Evolutionary conservation across 2,888 invertebrate species (phyloP), one percentile per base, ranked within the genome.

Genomic region (Pristionchus maxplancki): DNA sequence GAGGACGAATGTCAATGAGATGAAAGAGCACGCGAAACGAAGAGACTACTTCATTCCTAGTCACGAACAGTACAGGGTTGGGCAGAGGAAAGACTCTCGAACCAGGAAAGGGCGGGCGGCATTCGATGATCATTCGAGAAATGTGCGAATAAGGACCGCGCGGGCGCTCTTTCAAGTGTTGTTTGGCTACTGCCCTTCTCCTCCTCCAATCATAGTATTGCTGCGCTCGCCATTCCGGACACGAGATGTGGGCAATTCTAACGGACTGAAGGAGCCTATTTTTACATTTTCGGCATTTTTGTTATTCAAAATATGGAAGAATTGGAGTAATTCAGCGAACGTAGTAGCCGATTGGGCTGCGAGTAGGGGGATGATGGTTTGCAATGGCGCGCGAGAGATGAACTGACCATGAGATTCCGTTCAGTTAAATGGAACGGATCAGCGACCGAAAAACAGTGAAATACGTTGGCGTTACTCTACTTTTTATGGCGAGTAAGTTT

Each of bases 81-180:
- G 24, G 24, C 53, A 58, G 53, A 64, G 64, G 64, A 34, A 31
- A 67, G 20, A 24, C 71, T 71, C 71, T 71, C 71, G 37, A 71
- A 71, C 34, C 37, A 34, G 37, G 71, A 37, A 34, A 71, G 37
- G 37, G 24, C n/a, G 58, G 9, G 58, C 20, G 20, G 48, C 50
- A 50, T 50, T 50, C 50, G n/a, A 58, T 58, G 58, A 58, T 24
- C n/a, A 58, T 58, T 58, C 58, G 58, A 58, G 71, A 71, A 71
- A 71, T 24, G 20, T 20, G 53, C 2, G 71, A 67, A 15, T 5
- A 37, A 34, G 37, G 71, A 37, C 15, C n/a, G 28, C 6, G 20
- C n/a, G n/a, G n/a, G n/a, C n/a, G 71, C 71, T 13, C 20, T 34
- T 34, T 71, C 37, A 71, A 71, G 71, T 71, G 71, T 71, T 71